Evolutionary conservation across 2,113 vertebrate species (phyloP), one percentile per base, ranked within the genome.

Genomic region (Brachyhypopomus gauderio): DNA sequence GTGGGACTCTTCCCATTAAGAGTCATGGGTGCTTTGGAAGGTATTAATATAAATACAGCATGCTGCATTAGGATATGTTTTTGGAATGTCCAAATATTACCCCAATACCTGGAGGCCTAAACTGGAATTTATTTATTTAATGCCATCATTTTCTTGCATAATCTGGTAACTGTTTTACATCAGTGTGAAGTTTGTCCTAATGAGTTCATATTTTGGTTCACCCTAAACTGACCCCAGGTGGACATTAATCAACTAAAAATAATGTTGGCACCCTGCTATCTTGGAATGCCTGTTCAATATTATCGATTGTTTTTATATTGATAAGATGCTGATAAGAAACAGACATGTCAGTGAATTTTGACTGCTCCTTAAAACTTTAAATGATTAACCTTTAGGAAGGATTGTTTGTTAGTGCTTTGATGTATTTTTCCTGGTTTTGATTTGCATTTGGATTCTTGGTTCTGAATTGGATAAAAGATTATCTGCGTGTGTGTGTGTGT

Each of bases 201-300:
- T 22, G 62, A 55, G 45, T 70, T 70, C 14, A 22, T 78, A 70
- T 38, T 67, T 23, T 3, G 64, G 38, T 70, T 41, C 23, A 0
- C 11, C 19, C 25, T 56, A 20, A 67, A 80, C 27, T 7, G 5
- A 19, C 34, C 56, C 14, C 59, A 62, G 34, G 3, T 48, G 38
- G 77, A 72, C 56, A 79, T 72, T 72, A 72, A 79, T 62, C 45
- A 72, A 79, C 66, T 60, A 12, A 72, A 60, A 59, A 60, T 72
- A 70, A 0, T 58, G 66, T 60, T 71, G 66, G 23, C 67, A 79
- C 41, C 19, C 59, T 59, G 22, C 48, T 55, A 25, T 80, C 70
- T 34, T 27, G 36, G 55, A 60, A 59, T 58, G 52, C 52, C 71
- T 52, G 25, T 23, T 72, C 52, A 55, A 79, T 74, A 34, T 38